These are phyloP conservation scores for Grallaria varia DNA, from an alignment of 2,113 vertebrate genomes.

Conservation along the genomic window DNA sequence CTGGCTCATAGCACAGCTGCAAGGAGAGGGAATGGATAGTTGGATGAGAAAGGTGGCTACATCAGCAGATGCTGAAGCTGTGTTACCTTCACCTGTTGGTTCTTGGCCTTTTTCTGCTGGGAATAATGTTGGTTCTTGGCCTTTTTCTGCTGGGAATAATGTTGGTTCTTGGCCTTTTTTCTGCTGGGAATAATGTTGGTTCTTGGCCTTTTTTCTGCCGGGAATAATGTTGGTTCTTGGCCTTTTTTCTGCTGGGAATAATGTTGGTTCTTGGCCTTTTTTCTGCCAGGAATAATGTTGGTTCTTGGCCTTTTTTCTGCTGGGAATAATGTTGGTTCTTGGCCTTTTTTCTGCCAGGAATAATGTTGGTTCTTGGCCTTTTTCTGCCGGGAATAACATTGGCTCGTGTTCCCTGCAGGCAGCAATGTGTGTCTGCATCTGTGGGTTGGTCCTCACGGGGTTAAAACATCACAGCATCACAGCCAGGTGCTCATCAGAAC, in stretches of 20 bases:
- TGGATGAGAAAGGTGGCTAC: background rate
- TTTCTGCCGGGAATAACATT: background rate
- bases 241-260: background rate
- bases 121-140: background rate
- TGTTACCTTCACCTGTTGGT: background rate
- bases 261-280: background rate
- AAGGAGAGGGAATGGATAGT: background rate
- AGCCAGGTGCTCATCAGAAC: background rate
- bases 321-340: background rate
- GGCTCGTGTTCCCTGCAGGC: background rate
- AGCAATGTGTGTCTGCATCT: rapidly evolving
- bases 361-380: background rate
- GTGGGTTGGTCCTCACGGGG: background rate
- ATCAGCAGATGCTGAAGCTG: background rate
- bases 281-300: background rate
- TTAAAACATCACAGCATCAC: background rate
- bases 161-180: background rate
- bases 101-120: background rate
- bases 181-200: background rate
- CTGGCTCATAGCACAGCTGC: background rate
- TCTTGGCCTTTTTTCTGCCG: background rate
- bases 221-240: background rate
- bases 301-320: background rate
- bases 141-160: background rate
- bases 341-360: background rate